phyloP scores from a whole-genome alignment of 2,113 vertebrate species.

The Lucifuga dentata region DNA sequence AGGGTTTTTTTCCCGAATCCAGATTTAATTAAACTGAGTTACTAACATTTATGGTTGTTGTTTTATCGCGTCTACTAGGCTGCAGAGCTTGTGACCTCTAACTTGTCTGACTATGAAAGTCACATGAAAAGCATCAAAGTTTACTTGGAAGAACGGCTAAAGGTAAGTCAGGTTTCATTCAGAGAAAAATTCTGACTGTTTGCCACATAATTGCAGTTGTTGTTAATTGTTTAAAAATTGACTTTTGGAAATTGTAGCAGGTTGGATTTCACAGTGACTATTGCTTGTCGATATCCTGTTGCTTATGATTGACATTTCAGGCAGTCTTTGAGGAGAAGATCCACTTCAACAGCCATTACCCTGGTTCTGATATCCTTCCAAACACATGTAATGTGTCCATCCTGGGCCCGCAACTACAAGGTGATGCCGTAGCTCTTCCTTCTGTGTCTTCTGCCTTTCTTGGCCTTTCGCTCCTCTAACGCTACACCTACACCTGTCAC shows the following conservation, averaged over 20 bases:
- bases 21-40: too few species aligned
- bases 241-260: too few species aligned
- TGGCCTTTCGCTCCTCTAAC: constrained; percentile 31
- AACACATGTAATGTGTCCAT: constrained; percentile 97
- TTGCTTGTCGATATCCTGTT: too few species aligned
- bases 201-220: too few species aligned
- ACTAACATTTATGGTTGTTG: not conserved
- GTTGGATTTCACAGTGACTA: too few species aligned
- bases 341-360: constrained; percentile 87
- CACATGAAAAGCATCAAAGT: constrained; percentile 86
- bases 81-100: constrained; percentile 89
- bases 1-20: too few species aligned
- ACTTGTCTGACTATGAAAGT: constrained; percentile 85
- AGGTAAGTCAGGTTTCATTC: constrained; percentile 75
- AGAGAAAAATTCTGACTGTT: not conserved
- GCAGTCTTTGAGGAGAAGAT: constrained; percentile 86
- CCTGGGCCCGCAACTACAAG: constrained; percentile 87
- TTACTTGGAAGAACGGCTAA: constrained; percentile 89
- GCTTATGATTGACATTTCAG: constrained; percentile 66
- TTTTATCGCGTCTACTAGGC: constrained; percentile 83
- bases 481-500: constrained; percentile 39
- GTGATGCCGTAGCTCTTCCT: constrained; percentile 70
- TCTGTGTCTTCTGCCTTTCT: constrained; percentile 18
- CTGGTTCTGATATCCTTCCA: constrained; percentile 85
- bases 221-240: too few species aligned